Conservation (phyloP, 2,888 invertebrate genomes). For the Cantharis rufa region DNA sequence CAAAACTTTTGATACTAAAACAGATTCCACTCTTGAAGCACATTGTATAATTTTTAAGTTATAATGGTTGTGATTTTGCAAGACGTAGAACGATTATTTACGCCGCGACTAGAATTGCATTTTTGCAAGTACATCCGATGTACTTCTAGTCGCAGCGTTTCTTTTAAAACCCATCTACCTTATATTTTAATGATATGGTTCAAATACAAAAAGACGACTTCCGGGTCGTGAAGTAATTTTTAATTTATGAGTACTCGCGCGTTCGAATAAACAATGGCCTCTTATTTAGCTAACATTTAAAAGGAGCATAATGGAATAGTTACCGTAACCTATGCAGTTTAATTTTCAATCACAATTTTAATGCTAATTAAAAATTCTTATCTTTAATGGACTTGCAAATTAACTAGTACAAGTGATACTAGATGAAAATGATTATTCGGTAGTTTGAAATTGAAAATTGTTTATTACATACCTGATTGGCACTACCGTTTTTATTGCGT, state of each 20-base stretch:
- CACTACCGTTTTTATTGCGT: neutral
- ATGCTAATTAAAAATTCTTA: neutral
- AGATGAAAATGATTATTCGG: neutral
- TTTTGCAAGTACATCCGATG: too few relatives aligned
- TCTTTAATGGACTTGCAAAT: neutral
- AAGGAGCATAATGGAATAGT: neutral
- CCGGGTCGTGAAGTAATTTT: neutral
- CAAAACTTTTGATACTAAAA: neutral
- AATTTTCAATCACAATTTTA: neutral
- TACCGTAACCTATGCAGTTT: neutral
- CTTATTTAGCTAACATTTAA: neutral
- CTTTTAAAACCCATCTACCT: neutral
- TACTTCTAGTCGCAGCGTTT: too few relatives aligned
- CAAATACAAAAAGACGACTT: neutral
- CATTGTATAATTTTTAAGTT: neutral
- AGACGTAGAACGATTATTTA: neutral
- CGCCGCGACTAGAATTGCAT: too few relatives aligned
- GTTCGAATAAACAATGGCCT: neutral
- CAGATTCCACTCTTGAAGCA: neutral
- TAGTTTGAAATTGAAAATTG: neutral
- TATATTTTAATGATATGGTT: neutral
- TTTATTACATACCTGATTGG: neutral
- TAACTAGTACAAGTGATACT: neutral
- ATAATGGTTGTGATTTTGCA: constrained; percentile 23
- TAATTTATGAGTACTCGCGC: neutral